Base-by-base conservation (phyloP, 53 echinoderm and acorn worm genomes). In the Apostichopus leukothele region DNA sequence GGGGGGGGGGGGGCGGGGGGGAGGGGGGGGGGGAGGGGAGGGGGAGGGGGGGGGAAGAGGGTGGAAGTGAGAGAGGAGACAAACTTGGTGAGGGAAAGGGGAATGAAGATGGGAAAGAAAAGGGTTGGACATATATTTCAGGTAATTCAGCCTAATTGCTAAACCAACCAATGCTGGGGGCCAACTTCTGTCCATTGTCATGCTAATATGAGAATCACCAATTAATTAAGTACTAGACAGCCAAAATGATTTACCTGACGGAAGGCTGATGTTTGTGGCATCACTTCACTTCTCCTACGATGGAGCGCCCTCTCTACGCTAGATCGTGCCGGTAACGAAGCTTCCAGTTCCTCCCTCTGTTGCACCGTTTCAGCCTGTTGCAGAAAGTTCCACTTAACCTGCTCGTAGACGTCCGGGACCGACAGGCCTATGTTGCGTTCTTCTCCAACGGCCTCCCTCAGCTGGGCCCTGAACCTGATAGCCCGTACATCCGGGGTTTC, bases 391-490 rank as follows among this genome's bases (percentile, higher is more conserved):
- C 67, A 85, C 67, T 85, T 85, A 3, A 85, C 85, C 66, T 85
- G 85, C n/a, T 85, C 67, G 50, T 85, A 85, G 22, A 85, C 67
- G 18, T 85, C 85, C 26, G 85, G 85, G 12, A 85, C 85, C 4
- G 85, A 85, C 13, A 85, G 67, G 5, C 23, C 27, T 25, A 63
- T 85, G 85, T 85, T 85, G 0, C 85, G 85, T 20, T 85, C 85
- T 20, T 85, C 85, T 27, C 26, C 67, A 0, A 85, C 50, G 50
- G 85, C 85, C 51, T 85, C 85, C 50, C 66, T 63, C 66, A 85
- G 85, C 68, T 85, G 85, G 68, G 85, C 85, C 63, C 85, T 63
- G 85, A 85, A 85, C 16, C 85, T 25, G 67, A 85, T 85, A 22
- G 85, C 85, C 50, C 66, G 26, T n/a, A 85, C 85, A 27, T 85